Evolutionary conservation across 2,113 vertebrate species (phyloP).

Genomic region (Synodontis membranacea): DNA sequence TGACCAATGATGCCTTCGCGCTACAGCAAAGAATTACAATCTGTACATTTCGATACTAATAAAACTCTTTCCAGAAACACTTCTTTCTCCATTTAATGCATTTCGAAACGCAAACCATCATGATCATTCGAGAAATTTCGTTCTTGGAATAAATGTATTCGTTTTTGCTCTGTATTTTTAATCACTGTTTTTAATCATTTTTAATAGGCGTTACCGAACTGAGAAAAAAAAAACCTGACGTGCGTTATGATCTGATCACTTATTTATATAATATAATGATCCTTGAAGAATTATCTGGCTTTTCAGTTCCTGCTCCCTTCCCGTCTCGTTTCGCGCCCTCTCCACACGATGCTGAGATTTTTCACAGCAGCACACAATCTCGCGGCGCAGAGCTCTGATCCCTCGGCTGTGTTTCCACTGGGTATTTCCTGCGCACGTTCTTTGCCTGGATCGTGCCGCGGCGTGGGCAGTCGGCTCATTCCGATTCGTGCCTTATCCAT

Average conservation of each 20-base stretch:
- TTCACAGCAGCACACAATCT: background rate
- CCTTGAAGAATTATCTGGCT: background rate
- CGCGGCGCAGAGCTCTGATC: slow-evolving; percentile 20
- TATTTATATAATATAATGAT: background rate
- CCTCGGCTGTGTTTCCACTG: slow-evolving; percentile 24
- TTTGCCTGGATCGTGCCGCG: background rate
- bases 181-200: too few species aligned
- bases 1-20: too few species aligned
- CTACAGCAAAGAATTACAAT: background rate
- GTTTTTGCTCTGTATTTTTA: background rate
- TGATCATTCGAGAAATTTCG: background rate
- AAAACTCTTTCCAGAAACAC: background rate
- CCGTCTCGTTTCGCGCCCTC: background rate
- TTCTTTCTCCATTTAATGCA: background rate
- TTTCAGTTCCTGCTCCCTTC: background rate
- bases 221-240: background rate
- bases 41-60: background rate
- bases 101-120: background rate
- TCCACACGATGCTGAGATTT: background rate
- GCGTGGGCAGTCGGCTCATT: background rate
- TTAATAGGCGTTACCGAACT: background rate
- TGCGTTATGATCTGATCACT: background rate
- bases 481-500: background rate
- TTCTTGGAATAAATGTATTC: background rate
- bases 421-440: slow-evolving; percentile 31